Base-by-base conservation (phyloP, 2,797 vertebrate genomes). In the Pseudomugil gertrudae region DNA sequence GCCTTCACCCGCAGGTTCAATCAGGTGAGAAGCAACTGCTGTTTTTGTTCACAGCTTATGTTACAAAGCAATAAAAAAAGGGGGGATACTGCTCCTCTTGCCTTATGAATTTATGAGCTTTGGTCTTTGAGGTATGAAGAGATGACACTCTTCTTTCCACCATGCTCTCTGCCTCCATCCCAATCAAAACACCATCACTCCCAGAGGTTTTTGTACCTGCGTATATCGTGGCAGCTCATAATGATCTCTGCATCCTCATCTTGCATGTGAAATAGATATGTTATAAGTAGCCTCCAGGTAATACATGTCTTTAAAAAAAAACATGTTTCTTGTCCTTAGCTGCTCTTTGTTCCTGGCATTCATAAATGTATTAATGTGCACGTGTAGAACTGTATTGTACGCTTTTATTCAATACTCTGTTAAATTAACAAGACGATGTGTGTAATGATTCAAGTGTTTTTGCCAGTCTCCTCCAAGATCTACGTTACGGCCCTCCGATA, bases 1-100 rank as follows among this genome's bases (percentile, higher is more conserved):
- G 97, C 97, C 89, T 99, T 99, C 90, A 99, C 98, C 57, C 95
- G 97, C 90, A 95, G 98, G 90, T 99, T 99, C 91, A 99, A 99
- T 93, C 98, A 98, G 65, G 98, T 99, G 90, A 96, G 95, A 90
- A 65, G 1, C 45, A 36, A 9, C 13, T 24, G 47, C 74, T 27
- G 26, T 65, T 45, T 61, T 11, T 26, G 29, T 26, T 27, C 15
- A 40, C 32, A 21, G 52, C 60, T 71, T 63, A 10, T 2, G 14
- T 63, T 35, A 56, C 60, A n/a, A 7, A 17, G 11, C 13, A n/a
- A 9, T 2, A n/a, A 45, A n/a, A 9, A 45, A 8, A 9, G 40
- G 19, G 3, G 56, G 66, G 66, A 36, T 30, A n/a, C 54, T 61
- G 9, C 30, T 24, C 54, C 51, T 58, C 33, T 35, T 60, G 13